Percentiles rank a stretch among this genome's conserved stretches.
Conservation (phyloP, 2,797 vertebrate genomes). For the Borostomias antarcticus region DNA sequence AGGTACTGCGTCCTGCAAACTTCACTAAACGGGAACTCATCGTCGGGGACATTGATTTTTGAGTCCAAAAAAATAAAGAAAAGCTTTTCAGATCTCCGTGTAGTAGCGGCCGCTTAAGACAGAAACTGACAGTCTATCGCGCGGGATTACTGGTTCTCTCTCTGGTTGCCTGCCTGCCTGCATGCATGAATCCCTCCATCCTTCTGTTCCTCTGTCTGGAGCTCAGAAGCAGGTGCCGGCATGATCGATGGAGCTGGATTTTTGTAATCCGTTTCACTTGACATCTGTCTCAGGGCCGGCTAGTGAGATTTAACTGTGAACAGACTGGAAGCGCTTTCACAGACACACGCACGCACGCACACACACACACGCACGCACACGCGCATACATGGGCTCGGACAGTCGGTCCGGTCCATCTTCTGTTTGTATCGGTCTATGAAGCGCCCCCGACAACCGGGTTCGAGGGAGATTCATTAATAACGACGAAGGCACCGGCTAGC, state of each 20-base stretch:
- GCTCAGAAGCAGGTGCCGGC: constrained; percentile 19
- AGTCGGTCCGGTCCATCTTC: constrained; percentile 42
- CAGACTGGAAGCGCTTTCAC: constrained; percentile 35
- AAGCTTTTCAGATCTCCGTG: too few species aligned
- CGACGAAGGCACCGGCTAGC: constrained; percentile 35
- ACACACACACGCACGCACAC: constrained; percentile 46
- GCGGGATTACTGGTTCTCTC: neutral
- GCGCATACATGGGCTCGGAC: neutral
- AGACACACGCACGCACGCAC: constrained; percentile 8
- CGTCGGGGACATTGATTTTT: too few species aligned
- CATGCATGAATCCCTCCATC: too few species aligned
- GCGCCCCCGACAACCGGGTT: constrained; percentile 40
- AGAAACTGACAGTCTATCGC: neutral
- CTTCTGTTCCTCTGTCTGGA: constrained; percentile 14
- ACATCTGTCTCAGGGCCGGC: constrained; percentile 53
- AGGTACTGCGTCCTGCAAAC: too few species aligned
- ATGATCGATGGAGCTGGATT: constrained; percentile 68
- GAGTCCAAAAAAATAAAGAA: too few species aligned
- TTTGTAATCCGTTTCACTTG: constrained; percentile 68
- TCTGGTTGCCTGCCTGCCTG: too few species aligned
- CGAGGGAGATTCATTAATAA: constrained; percentile 56
- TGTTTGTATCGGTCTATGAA: constrained; percentile 54
- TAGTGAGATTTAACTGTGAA: constrained; percentile 56
- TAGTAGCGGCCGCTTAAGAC: too few species aligned
- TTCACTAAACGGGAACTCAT: too few species aligned